Conservation (phyloP, 2,888 invertebrate species). For the Eudasyphora cyanicolor region DNA sequence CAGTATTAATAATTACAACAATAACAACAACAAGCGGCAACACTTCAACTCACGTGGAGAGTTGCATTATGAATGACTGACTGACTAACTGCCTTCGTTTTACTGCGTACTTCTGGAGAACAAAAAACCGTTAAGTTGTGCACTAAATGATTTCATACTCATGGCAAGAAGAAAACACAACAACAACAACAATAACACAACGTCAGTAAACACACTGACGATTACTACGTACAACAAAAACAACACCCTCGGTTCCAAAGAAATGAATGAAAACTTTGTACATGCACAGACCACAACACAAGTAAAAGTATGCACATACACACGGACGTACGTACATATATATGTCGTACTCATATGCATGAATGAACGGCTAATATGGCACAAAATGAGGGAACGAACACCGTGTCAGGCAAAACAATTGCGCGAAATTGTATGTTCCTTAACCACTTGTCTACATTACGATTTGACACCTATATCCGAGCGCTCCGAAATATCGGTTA, state of each 20-base stretch:
- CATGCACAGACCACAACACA: not conserved
- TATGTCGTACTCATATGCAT: not conserved
- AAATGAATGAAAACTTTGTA: not conserved
- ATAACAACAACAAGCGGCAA: slow-evolving; percentile 11
- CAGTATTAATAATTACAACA: not conserved
- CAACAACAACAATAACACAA: slow-evolving; percentile 4
- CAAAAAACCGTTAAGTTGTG: slow-evolving; percentile 57
- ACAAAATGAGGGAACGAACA: no score
- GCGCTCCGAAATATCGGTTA: no score
- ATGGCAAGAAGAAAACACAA: slow-evolving; percentile 34
- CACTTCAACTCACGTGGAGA: slow-evolving; percentile 57
- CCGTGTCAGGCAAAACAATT: no score
- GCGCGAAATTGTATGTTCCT: no score
- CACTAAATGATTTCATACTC: slow-evolving; percentile 55
- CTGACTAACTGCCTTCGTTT: slow-evolving; percentile 64
- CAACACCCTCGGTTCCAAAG: not conserved
- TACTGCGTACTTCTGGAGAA: slow-evolving; percentile 21
- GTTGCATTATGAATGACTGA: slow-evolving; percentile 60
- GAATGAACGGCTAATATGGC: not conserved
- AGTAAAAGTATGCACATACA: no score
- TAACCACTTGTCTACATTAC: no score
- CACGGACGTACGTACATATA: not conserved
- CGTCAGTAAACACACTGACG: not conserved
- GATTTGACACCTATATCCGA: no score
- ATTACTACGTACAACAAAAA: not conserved